Conservation (phyloP, 2,113 vertebrate genomes). For the Muntiacus reevesi region DNA sequence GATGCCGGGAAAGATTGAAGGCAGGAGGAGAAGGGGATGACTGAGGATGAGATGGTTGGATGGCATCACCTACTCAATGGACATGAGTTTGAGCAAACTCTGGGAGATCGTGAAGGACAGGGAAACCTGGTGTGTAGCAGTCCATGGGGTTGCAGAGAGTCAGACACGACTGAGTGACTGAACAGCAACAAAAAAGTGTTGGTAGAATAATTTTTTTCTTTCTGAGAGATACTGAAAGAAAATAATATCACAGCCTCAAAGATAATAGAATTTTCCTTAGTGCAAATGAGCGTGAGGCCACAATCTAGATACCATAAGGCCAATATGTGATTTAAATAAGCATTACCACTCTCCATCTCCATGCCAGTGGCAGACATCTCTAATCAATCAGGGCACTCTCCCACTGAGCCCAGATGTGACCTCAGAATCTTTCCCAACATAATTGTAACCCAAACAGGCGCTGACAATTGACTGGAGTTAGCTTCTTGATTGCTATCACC, state of each 20-base stretch:
- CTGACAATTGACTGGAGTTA: neutral
- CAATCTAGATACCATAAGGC: neutral
- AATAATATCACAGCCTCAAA: neutral
- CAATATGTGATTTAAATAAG: neutral
- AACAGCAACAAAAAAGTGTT: neutral
- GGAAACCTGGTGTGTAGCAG: neutral
- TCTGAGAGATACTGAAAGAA: neutral
- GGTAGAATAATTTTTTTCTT: neutral
- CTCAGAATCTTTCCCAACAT: neutral
- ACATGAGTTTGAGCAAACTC: neutral
- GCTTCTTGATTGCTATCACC: neutral
- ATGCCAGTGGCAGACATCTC: neutral
- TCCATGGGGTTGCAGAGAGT: neutral
- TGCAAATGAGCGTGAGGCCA: neutral
- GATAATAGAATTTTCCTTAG: neutral
- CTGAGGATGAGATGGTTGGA: neutral
- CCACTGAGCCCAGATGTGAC: neutral
- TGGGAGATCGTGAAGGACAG: neutral
- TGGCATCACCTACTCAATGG: neutral
- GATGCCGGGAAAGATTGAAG: neutral
- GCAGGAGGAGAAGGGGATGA: accelerated
- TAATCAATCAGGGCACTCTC: neutral
- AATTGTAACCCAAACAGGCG: neutral
- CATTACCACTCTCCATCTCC: neutral
- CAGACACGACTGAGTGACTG: accelerated